Evolutionary conservation across 2,888 invertebrate genomes (phyloP).

Genomic region (Didymodactylos carnosus): DNA sequence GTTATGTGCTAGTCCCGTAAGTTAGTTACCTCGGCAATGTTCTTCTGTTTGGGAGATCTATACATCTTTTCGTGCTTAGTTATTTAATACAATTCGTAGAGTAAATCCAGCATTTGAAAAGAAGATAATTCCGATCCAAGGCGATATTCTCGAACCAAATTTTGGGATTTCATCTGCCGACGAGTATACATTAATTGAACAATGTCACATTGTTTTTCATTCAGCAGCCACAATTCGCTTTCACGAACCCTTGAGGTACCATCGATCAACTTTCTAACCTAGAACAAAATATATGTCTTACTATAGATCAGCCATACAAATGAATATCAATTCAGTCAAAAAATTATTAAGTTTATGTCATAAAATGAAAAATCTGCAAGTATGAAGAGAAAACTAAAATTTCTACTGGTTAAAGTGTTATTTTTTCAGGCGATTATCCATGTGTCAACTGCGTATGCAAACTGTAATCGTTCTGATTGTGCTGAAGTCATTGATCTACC

Average conservation of each 20-base stretch:
- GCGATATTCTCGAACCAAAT: slow-evolving; percentile 35
- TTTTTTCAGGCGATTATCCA: slow-evolving; percentile 48
- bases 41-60: neutral
- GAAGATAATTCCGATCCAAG: slow-evolving; percentile 50
- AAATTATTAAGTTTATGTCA: slow-evolving; percentile 56
- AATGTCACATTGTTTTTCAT: slow-evolving; percentile 67
- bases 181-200: slow-evolving; percentile 43
- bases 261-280: neutral
- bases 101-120: slow-evolving; percentile 5
- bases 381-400: neutral
- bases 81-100: neutral
- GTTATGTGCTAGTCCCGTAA: neutral
- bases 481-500: slow-evolving; percentile 53
- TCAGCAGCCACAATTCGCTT: slow-evolving; percentile 76
- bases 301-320: slow-evolving; percentile 52
- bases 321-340: slow-evolving; percentile 70
- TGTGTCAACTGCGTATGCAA: slow-evolving; percentile 67
- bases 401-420: neutral
- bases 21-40: neutral
- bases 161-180: slow-evolving; percentile 40
- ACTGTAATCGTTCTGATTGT: slow-evolving; percentile 52
- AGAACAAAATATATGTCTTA: neutral
- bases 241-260: slow-evolving; percentile 56
- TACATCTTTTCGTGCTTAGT: neutral
- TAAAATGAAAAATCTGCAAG: slow-evolving; percentile 52